These are phyloP conservation scores for Latrodectus elegans DNA, from an alignment of 2,888 invertebrate species.

Conservation along the genomic window DNA sequence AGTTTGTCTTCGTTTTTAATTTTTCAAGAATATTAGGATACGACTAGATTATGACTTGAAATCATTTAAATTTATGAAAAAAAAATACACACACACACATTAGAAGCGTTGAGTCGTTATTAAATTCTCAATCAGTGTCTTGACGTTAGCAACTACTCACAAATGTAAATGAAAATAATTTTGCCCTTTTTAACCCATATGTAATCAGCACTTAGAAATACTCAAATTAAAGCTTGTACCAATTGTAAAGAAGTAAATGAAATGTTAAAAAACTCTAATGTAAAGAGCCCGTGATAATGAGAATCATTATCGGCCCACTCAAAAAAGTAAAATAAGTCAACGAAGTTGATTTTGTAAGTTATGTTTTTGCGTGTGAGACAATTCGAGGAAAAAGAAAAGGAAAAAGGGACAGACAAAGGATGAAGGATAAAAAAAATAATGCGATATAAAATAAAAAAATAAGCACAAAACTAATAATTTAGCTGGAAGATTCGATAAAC, in stretches of 20 bases:
- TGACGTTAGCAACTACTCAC: too few relatives aligned
- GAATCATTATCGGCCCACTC: constrained; percentile 58
- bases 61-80: too few relatives aligned
- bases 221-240: not conserved
- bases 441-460: constrained; percentile 58
- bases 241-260: constrained; percentile 8
- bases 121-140: too few relatives aligned
- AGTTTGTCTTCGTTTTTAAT: too few relatives aligned
- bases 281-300: constrained; percentile 57
- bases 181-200: too few relatives aligned
- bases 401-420: constrained; percentile 16
- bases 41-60: too few relatives aligned
- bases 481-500: constrained; percentile 65
- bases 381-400: constrained; percentile 35
- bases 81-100: too few relatives aligned
- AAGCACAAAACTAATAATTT: constrained; percentile 64
- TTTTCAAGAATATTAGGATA: too few relatives aligned
- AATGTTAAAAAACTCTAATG: constrained; percentile 25
- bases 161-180: too few relatives aligned
- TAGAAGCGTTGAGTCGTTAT: too few relatives aligned
- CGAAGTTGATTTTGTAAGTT: constrained; percentile 61
- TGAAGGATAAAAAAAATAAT: constrained; percentile 30
- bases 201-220: not conserved
- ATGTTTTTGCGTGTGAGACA: constrained; percentile 56
- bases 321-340: constrained; percentile 43